phyloP scores from a whole-genome alignment of 2,797 vertebrate species.

The Microctenopoma lineatum region DNA sequence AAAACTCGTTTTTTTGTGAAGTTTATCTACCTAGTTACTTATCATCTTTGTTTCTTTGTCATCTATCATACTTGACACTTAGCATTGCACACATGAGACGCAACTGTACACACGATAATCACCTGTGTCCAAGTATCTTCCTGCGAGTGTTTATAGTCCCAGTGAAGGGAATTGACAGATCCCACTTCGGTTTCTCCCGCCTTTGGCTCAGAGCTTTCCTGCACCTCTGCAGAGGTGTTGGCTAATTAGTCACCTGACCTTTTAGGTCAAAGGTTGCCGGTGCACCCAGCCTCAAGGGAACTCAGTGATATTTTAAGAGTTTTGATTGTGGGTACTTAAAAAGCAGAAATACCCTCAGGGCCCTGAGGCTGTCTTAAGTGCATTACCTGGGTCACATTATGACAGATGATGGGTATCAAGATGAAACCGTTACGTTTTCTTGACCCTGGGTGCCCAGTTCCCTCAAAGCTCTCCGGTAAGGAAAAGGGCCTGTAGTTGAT shows the following conservation, averaged over 20 bases:
- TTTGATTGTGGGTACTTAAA: slow-evolving; percentile 76
- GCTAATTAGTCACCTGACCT: slow-evolving; percentile 83
- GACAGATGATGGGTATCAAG: slow-evolving; percentile 73
- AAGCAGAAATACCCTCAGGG: slow-evolving; percentile 63
- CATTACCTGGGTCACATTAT: slow-evolving; percentile 67
- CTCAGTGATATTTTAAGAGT: slow-evolving; percentile 73
- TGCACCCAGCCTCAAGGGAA: slow-evolving; percentile 70
- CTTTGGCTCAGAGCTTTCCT: slow-evolving; percentile 76
- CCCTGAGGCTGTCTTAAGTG: slow-evolving; percentile 48
- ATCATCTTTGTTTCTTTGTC: background rate
- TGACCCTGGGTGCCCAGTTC: slow-evolving; percentile 45
- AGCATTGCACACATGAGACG: slow-evolving; percentile 18
- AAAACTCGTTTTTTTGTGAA: no score
- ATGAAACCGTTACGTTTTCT: slow-evolving; percentile 51
- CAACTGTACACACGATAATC: slow-evolving; percentile 46
- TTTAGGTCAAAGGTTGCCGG: slow-evolving; percentile 66
- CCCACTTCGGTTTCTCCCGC: slow-evolving; percentile 63
- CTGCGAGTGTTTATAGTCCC: slow-evolving; percentile 48
- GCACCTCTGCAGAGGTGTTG: slow-evolving; percentile 71
- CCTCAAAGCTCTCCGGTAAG: slow-evolving; percentile 45
- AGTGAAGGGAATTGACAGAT: slow-evolving; percentile 51
- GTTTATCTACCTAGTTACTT: no score
- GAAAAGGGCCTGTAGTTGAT: slow-evolving; percentile 37
- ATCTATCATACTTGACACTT: slow-evolving; percentile 33
- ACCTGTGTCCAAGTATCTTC: slow-evolving; percentile 61